phyloP scores from a whole-genome alignment of 1,140 invertebrate species.

The Nautilus pompilius region DNA sequence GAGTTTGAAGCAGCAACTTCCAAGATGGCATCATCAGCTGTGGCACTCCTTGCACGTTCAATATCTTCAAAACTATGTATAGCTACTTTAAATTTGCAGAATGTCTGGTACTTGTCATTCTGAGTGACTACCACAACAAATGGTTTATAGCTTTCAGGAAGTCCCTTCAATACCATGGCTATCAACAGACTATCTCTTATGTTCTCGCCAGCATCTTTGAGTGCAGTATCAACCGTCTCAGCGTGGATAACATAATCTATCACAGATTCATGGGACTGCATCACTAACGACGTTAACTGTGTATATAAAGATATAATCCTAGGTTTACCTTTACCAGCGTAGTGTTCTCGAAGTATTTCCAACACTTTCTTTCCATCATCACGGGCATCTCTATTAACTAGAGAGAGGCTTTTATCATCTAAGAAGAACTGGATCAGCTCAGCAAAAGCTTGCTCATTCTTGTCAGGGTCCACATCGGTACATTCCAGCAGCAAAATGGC shows the following conservation, averaged over 20 bases:
- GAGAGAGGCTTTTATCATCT: constrained; percentile 14
- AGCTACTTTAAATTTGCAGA: constrained; percentile 19
- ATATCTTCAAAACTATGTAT: constrained; percentile 16
- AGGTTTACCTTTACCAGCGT: constrained; percentile 12
- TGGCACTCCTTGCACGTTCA: constrained; percentile 1
- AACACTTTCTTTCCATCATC: constrained; percentile 16
- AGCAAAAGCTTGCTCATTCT: constrained; percentile 17
- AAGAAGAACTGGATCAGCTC: constrained; percentile 17
- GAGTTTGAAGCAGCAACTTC: too few relatives aligned
- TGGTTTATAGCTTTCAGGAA: constrained; percentile 10
- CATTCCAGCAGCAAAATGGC: background rate
- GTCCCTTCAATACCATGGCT: constrained; percentile 20
- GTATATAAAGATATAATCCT: constrained; percentile 21
- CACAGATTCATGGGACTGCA: constrained; percentile 1
- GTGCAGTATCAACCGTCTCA: constrained; percentile 12
- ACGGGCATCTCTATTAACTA: constrained; percentile 17
- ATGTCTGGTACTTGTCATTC: constrained; percentile 6
- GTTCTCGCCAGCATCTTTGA: constrained; percentile 12
- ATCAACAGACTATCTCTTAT: constrained; percentile 21
- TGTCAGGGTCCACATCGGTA: background rate
- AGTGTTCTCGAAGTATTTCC: constrained; percentile 13
- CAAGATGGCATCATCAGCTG: background rate
- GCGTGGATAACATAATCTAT: constrained; percentile 22
- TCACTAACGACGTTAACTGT: constrained; percentile 14
- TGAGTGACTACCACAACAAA: constrained; percentile 12